Evolutionary conservation across 2,888 invertebrate species (phyloP), one percentile per base, ranked within the genome.

Genomic region (Chrysotoxum bicinctum): DNA sequence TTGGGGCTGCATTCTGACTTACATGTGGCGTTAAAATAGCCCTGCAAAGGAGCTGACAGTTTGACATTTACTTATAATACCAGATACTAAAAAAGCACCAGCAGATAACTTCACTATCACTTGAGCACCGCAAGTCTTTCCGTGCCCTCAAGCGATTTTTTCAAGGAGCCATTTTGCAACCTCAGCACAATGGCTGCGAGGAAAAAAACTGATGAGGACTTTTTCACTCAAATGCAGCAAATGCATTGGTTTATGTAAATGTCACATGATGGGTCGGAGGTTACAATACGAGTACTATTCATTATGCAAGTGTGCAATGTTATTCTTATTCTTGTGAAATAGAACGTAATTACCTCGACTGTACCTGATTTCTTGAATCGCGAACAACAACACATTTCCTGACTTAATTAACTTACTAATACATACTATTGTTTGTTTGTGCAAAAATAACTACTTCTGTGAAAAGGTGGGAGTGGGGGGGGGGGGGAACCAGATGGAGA

Each of bases 121-220:
- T 21, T 14, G 23, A 52, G n/a, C 26, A 52, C n/a, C 26, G 26
- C 7, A 23, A 8, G 26, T n/a, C 26, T 52, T 26, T 52, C 14
- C 8, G n/a, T 26, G 10, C 9, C 14, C n/a, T 52, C n/a, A 26
- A 52, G 26, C n/a, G 52, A 52, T 26, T 52, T 7, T 14, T 21
- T 21, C 0, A 26, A 50, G 1, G n/a, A 52, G 6, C 3, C 26
- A 26, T n/a, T 26, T 52, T 26, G 52, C n/a, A 50, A 50, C 50
- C 52, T 7, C n/a, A 54, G 10, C n/a, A 30, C 16, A 54, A 54
- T n/a, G 26, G n/a, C 45, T 19, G 9, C 8, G 4, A 52, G 26
- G 52, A 26, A 52, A n/a, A 52, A 52, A 52, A 26, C 52, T 52
- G 52, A 30, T n/a, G 52, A n/a, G 26, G n/a, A 26, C 26, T n/a